Base-by-base conservation (phyloP, 2,797 vertebrate species). In the Hybognathus amarus region DNA sequence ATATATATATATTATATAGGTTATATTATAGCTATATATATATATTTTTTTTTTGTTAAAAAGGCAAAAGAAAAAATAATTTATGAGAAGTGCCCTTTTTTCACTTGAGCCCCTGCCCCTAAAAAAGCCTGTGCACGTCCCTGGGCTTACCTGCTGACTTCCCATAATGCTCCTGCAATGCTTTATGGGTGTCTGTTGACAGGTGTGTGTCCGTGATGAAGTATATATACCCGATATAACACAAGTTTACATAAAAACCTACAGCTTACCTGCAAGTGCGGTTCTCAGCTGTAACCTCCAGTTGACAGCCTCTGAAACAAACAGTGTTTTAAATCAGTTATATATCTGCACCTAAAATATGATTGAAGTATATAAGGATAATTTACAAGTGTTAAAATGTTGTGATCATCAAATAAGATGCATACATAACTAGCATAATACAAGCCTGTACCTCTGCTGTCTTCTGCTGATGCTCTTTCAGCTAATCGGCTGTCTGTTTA, bases 361-460 rank as follows among this genome's bases (percentile, higher is more conserved):
- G 24, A 45, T 64, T 33, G 2, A 0, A 6, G 47, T 50, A 47
- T 15, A 47, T 47, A 47, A 5, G 1, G 45, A 50, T 15, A 17
- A 50, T 50, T 17, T 33, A 8, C 9, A 59, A 45, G 59, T 11
- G 24, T 3, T 24, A 30, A 80, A 22, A 67, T 42, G 17, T 38
- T 63, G 38, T 24, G 18, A 18, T 66, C 10, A 24, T 24, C 61
- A 52, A 45, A 40, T 13, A 69, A 50, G 30, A 77, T 38, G 50
- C 20, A 75, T 54, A 30, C 30, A 38, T 33, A 69, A 6, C 3
- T 59, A 63, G 64, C 54, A 20, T 75, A 33, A 70, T 24, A 59
- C 47, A 74, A 17, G 13, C 18, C 5, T 8, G 27, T 36, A 88
- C 80, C 85, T 88, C 47, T 89, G 85, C 88, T 89, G 68, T 88